A percentile compares a stretch with the other conserved stretches of the same genome.
Evolutionary conservation across 30 jellyfish, hydroid and myxozoan genomes (phyloP).

Genomic region (Morbakka virulenta): DNA sequence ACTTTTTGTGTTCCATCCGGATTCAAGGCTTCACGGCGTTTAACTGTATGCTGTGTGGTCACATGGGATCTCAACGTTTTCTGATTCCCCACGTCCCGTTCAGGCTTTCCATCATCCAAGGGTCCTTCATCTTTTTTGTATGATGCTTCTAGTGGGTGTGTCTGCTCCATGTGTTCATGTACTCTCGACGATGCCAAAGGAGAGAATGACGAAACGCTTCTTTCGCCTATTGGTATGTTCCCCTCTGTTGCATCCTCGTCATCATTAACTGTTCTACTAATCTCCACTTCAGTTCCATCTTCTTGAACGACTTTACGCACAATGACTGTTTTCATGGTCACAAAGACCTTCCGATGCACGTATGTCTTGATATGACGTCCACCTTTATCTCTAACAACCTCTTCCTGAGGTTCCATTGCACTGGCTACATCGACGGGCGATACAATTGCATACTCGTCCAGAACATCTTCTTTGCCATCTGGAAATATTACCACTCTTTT

Average conservation of each 20-base stretch:
- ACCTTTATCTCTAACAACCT: background rate
- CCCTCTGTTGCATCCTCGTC: background rate
- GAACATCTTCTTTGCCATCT: constrained; percentile 48
- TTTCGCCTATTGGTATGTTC: too few relatives aligned
- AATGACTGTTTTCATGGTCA: constrained; percentile 27
- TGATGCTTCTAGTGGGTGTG: background rate
- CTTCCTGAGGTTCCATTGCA: background rate
- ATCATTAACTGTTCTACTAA: constrained; percentile 42
- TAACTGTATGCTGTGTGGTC: background rate
- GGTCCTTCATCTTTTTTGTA: background rate
- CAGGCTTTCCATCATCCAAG: too few relatives aligned
- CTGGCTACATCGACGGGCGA: background rate
- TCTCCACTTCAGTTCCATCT: constrained; percentile 37
- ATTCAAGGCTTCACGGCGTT: background rate
- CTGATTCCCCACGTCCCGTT: constrained; percentile 52
- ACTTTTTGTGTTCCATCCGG: background rate
- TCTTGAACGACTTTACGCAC: constrained; percentile 36
- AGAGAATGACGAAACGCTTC: background rate
- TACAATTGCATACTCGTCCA: too few relatives aligned
- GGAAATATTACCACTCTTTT: constrained; percentile 30
- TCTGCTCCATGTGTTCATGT: background rate
- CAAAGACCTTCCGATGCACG: constrained; percentile 8
- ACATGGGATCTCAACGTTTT: background rate
- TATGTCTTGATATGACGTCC: constrained; percentile 11
- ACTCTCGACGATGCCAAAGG: background rate